A percentile compares a stretch with the other conserved stretches of the same genome.
Conservation (phyloP, 2,113 vertebrate genomes). For the Silurus asotus region DNA sequence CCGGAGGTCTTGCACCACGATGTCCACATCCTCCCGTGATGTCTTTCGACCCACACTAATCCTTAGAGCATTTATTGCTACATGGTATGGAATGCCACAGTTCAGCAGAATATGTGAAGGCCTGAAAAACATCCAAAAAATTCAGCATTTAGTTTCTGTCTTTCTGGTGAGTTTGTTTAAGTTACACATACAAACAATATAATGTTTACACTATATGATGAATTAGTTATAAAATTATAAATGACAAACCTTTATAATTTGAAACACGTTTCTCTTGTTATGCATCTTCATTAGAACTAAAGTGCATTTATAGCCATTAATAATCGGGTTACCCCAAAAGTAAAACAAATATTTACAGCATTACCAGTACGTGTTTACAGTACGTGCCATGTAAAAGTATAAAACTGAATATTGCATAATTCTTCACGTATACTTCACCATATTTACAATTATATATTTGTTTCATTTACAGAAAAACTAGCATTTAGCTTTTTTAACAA, state of each 20-base stretch:
- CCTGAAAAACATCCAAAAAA: constrained; percentile 64
- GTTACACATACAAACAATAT: neutral
- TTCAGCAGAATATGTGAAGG: constrained; percentile 87
- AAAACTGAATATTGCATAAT: neutral
- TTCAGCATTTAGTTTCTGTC: neutral
- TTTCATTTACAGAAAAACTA: no score
- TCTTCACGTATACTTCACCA: no score
- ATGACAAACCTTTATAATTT: neutral
- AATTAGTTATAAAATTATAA: neutral
- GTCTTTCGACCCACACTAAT: constrained; percentile 87
- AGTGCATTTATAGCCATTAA: neutral
- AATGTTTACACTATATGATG: neutral
- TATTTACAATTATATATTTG: no score
- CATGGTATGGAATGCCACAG: constrained; percentile 76
- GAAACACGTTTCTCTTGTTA: neutral
- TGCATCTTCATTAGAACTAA: neutral
- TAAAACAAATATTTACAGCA: no score
- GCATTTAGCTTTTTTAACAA: no score
- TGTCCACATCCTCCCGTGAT: constrained; percentile 80
- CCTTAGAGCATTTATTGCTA: constrained; percentile 84
- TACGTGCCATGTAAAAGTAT: neutral
- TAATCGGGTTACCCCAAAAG: neutral
- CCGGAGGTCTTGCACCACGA: constrained; percentile 82
- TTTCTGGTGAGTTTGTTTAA: neutral
- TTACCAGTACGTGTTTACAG: no score